Percentiles rank a stretch among this genome's conserved stretches.
phyloP scores from a whole-genome alignment of 1,140 invertebrate species.

The Cyphomyrmex costatus region DNA sequence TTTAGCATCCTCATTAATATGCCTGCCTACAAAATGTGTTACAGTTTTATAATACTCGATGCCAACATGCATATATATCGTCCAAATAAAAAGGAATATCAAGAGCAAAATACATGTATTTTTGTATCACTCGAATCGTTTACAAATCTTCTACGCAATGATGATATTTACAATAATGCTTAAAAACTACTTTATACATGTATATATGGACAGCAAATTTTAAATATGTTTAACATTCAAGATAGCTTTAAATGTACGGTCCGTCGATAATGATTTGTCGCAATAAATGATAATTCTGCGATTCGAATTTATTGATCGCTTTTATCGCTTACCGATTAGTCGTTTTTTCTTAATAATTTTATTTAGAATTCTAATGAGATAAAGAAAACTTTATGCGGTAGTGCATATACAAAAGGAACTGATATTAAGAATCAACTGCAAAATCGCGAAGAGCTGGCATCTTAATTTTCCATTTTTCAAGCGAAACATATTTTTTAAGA shows the following conservation, averaged over 20 bases:
- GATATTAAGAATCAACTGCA: not conserved
- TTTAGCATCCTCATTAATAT: not conserved
- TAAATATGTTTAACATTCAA: not conserved
- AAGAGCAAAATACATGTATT: not conserved
- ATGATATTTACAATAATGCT: not conserved
- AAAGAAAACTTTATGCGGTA: not conserved
- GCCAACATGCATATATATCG: slow-evolving; percentile 6
- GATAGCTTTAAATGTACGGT: too few species aligned
- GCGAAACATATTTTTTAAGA: too few species aligned
- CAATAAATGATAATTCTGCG: not conserved
- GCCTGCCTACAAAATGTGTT: slow-evolving; percentile 11
- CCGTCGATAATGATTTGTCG: not conserved
- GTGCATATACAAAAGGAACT: not conserved
- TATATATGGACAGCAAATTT: not conserved
- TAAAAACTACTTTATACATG: not conserved
- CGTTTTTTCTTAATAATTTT: not conserved
- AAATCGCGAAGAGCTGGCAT: not conserved
- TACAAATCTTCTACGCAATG: not conserved
- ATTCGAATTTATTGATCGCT: not conserved
- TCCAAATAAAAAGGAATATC: slow-evolving; percentile 39
- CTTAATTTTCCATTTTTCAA: not conserved
- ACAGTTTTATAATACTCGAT: slow-evolving; percentile 28
- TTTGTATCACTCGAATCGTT: not conserved
- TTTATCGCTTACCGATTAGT: not conserved
- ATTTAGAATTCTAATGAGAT: too few species aligned